Conservation (phyloP, 2,797 vertebrate species). For the Otolemur crassicaudatus region DNA sequence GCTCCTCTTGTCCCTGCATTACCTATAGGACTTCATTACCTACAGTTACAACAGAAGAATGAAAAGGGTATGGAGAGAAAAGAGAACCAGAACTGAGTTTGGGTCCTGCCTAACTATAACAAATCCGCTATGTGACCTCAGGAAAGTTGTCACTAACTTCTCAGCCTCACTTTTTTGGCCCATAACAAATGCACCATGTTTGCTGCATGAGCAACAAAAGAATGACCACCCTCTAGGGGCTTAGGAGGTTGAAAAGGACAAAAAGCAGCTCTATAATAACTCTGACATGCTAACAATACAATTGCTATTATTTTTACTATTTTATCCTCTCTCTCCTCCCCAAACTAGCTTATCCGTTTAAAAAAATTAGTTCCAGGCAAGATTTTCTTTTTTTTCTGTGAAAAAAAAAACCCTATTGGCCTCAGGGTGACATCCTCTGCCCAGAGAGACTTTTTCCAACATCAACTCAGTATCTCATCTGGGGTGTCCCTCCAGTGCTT, state of each 20-base stretch:
- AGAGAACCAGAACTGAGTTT: not conserved
- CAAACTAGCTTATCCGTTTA: slow-evolving; percentile 55
- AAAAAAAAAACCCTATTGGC: not conserved
- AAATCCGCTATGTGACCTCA: not conserved
- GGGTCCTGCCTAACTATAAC: not conserved
- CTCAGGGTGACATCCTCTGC: not conserved
- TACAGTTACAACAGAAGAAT: slow-evolving; percentile 10
- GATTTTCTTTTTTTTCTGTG: not conserved
- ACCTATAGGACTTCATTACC: not conserved
- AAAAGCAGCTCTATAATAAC: not conserved
- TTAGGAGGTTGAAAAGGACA: not conserved
- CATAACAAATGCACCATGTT: not conserved
- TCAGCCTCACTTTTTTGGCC: not conserved
- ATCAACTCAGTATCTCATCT: not conserved
- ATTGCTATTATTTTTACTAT: not conserved
- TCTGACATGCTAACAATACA: not conserved
- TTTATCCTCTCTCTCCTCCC: not conserved
- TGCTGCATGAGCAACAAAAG: not conserved
- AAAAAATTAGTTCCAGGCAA: slow-evolving; percentile 47
- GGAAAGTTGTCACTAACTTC: not conserved
- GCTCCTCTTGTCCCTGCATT: not conserved
- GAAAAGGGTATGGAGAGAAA: not conserved
- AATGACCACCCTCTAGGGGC: not conserved
- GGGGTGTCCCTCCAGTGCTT: not conserved
- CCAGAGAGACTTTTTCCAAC: not conserved